Conservation (phyloP, 2,113 vertebrate species). For the Arvicanthis niloticus region DNA sequence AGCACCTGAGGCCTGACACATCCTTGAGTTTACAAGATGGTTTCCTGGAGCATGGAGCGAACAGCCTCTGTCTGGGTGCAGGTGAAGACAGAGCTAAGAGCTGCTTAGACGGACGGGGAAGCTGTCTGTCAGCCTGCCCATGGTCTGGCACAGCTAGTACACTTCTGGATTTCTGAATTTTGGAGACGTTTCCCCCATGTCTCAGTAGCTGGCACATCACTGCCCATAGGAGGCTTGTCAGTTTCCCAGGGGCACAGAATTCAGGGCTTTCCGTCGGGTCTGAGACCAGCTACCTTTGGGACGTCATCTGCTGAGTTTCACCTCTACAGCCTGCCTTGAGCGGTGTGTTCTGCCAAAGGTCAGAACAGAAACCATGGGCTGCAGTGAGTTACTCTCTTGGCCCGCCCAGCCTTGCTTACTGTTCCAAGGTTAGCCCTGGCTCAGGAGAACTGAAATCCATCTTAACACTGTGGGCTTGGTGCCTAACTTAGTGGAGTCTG, state of each 20-base stretch:
- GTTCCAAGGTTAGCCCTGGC: not conserved
- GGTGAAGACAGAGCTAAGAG: not conserved
- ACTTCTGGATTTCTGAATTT: not conserved
- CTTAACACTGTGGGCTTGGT: not conserved
- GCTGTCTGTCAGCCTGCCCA: not conserved
- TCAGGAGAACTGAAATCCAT: not conserved
- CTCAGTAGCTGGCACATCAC: not conserved
- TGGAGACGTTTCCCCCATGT: not conserved
- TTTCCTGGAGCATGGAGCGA: not conserved
- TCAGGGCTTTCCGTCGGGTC: not conserved
- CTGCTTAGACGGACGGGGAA: not conserved
- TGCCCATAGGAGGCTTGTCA: not conserved
- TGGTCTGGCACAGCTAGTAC: not conserved
- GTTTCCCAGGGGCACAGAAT: not conserved
- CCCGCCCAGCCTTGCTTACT: not conserved
- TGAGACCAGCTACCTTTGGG: not conserved
- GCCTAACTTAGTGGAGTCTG: not conserved
- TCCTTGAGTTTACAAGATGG: not conserved
- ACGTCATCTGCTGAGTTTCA: not conserved
- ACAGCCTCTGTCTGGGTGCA: not conserved
- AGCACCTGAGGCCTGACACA: not conserved
- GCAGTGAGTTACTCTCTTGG: not conserved
- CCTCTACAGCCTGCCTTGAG: rapidly evolving
- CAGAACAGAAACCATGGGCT: not conserved
- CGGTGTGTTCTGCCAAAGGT: not conserved